Evolutionary conservation across 1,140 invertebrate species (phyloP).

Genomic region (Chymomyza costata): DNA sequence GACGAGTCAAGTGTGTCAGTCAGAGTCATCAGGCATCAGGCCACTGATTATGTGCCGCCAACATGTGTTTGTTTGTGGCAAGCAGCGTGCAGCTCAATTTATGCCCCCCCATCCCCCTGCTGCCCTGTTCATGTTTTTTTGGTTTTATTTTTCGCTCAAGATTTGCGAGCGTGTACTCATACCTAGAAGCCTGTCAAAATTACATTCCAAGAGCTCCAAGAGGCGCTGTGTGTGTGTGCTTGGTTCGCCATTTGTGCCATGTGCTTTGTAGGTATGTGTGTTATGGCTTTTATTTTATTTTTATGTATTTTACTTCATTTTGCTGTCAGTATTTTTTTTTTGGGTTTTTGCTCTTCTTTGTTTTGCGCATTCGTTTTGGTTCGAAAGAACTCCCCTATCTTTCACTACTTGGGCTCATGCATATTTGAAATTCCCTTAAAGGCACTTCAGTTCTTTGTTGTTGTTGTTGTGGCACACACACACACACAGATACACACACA

Average conservation of each 20-base stretch:
- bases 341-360: constrained; percentile 1
- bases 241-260: too few relatives aligned
- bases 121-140: constrained; percentile 26
- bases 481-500: background rate
- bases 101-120: too few relatives aligned
- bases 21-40: too few relatives aligned
- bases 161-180: constrained; percentile 6
- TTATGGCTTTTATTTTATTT: constrained; percentile 55
- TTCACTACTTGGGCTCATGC: constrained; percentile 51
- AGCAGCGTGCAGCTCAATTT: constrained; percentile 37
- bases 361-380: too few relatives aligned
- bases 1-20: too few relatives aligned
- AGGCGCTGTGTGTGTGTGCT: too few relatives aligned
- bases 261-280: constrained; percentile 32
- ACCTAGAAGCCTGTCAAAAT: too few relatives aligned
- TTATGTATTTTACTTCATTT: constrained; percentile 65
- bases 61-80: background rate
- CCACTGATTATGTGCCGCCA: constrained; percentile 49
- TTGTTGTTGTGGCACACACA: constrained; percentile 24
- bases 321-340: constrained; percentile 16
- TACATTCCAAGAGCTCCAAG: too few relatives aligned
- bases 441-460: constrained; percentile 61
- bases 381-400: too few relatives aligned
- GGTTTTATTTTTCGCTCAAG: constrained; percentile 30
- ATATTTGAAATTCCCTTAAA: constrained; percentile 73